phyloP scores from a whole-genome alignment of 2,888 invertebrate genomes.

The Chalcis sispes region DNA sequence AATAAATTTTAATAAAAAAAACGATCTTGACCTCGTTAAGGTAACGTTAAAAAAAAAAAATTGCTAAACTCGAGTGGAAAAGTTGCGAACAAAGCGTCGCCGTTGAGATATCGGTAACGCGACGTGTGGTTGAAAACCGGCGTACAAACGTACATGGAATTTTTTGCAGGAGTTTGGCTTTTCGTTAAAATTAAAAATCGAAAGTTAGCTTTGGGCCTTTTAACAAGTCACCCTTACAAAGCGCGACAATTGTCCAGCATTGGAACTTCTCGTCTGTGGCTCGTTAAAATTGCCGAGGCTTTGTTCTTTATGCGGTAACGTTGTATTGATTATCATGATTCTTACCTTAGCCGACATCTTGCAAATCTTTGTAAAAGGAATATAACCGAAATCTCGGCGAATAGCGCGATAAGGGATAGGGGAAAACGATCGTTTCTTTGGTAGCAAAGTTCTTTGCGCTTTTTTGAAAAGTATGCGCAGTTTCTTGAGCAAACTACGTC shows the following conservation, averaged over 20 bases:
- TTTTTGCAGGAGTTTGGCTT: slow-evolving; percentile 8
- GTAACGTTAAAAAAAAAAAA: too few relatives aligned
- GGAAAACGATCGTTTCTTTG: slow-evolving; percentile 25
- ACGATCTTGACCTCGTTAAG: neutral
- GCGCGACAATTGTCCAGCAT: neutral
- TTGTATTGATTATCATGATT: slow-evolving; percentile 10
- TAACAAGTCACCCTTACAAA: neutral
- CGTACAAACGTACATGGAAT: slow-evolving; percentile 30
- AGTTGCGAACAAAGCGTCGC: slow-evolving; percentile 4
- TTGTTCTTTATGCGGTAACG: neutral
- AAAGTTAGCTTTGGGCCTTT: neutral
- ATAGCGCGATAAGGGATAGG: too few relatives aligned
- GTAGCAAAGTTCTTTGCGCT: neutral
- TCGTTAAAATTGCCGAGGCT: slow-evolving; percentile 8
- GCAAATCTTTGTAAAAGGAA: slow-evolving; percentile 9
- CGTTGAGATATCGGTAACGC: neutral
- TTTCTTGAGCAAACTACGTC: neutral
- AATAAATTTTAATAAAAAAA: slow-evolving; percentile 1
- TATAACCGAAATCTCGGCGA: neutral
- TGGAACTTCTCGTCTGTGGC: neutral
- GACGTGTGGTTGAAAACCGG: neutral
- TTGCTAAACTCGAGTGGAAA: neutral
- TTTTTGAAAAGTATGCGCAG: slow-evolving; percentile 23
- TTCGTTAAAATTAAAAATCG: too few relatives aligned
- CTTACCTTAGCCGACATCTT: too few relatives aligned